Conservation (phyloP, 2,113 vertebrate species). For the Notarius lentiginosus region DNA sequence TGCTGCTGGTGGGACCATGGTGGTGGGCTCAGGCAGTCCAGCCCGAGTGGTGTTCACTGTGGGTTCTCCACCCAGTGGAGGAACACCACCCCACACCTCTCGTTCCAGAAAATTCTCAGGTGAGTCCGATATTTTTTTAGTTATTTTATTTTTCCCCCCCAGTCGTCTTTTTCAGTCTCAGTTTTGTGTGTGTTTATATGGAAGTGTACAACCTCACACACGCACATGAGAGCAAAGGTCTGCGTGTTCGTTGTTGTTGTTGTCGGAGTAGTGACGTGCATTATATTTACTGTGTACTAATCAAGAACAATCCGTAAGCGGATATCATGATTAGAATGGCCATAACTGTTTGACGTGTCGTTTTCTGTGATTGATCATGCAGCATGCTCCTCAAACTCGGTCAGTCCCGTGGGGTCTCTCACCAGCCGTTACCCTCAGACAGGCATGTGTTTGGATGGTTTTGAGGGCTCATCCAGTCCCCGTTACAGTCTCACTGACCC, state of each 20-base stretch:
- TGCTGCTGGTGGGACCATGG: constrained; percentile 73
- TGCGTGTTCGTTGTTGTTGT: neutral
- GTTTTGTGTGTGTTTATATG: neutral
- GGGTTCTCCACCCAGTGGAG: constrained; percentile 92
- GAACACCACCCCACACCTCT: constrained; percentile 82
- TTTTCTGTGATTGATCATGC: neutral
- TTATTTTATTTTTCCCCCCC: neutral
- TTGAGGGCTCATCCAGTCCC: constrained; percentile 78
- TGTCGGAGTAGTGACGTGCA: neutral
- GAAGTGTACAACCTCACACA: neutral
- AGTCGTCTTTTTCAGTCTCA: neutral
- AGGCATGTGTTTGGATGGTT: constrained; percentile 76
- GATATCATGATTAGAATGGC: neutral
- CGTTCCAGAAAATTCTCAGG: constrained; percentile 89
- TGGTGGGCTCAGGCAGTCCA: constrained; percentile 80
- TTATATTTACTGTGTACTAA: neutral
- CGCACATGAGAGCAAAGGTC: neutral
- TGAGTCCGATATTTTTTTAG: constrained; percentile 51
- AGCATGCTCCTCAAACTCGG: constrained; percentile 86
- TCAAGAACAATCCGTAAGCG: neutral
- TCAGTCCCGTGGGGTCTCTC: constrained; percentile 84
- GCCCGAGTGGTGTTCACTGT: constrained; percentile 92
- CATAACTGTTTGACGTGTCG: neutral
- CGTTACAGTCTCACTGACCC: constrained; percentile 82
- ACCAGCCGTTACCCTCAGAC: constrained; percentile 78